Base-by-base conservation (phyloP, 2,113 vertebrate genomes). In the Melanerpes formicivorus region DNA sequence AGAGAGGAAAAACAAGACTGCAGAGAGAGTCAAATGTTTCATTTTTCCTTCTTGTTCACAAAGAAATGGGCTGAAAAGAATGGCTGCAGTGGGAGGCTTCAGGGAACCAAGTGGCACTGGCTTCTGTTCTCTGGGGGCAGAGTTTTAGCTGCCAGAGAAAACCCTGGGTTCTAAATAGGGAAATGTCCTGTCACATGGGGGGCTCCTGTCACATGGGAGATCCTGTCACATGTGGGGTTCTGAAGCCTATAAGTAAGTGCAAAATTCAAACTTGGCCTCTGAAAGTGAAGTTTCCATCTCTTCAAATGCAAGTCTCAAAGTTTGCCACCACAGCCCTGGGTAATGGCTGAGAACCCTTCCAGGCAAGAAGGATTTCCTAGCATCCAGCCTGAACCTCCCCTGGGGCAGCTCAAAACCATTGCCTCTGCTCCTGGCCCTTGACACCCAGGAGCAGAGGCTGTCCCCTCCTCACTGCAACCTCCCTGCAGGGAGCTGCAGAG, bases 31-130 rank as follows among this genome's bases (percentile, higher is more conserved):
- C 63, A 88, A 69, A 21, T 12, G 16, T 63, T 92, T 84, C 70
- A 90, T 93, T 87, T 90, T 94, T 88, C 95, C 92, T 94, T 95
- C 91, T 76, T 87, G 50, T 59, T 86, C 80, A 50, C n/a, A 56
- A 64, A 82, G 34, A 77, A 32, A 60, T 56, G 60, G 77, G 30
- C 15, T 42, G 30, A 78, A 93, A 50, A 69, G 50, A 65, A 58
- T 50, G 88, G 44, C 29, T 93, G 70, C 59, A 62, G 71, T 46
- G 75, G 67, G 81, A 23, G 30, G 87, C 83, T 44, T 81, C 37
- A 64, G 58, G 23, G 66, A 94, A 75, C 14, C 17, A 69, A 40
- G 58, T 83, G 37, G 4, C 0, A 0, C n/a, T 71, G 60, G 14
- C 14, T 88, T 11, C 82, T 87, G 40, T 58, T 62, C 40, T 84